Conservation (phyloP, 2,797 vertebrate species). For the Falco concolor region DNA sequence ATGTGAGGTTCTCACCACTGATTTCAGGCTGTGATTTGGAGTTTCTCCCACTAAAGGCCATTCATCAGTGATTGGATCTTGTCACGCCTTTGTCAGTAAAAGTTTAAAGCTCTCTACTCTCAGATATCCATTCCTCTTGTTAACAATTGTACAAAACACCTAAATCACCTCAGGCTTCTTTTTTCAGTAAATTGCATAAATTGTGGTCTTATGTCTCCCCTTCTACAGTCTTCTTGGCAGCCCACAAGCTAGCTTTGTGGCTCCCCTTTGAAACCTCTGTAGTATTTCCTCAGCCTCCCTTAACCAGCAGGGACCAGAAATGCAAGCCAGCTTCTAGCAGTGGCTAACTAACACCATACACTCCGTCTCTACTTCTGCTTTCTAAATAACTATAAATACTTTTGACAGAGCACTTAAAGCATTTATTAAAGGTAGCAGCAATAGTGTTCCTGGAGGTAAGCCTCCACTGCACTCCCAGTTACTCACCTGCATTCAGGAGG, state of each 20-base stretch:
- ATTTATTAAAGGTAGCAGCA: background rate
- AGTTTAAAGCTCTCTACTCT: background rate
- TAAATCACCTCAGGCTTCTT: background rate
- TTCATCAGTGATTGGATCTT: constrained; percentile 12
- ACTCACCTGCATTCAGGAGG: background rate
- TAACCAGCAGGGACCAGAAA: background rate
- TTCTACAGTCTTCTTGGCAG: background rate
- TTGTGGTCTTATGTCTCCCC: background rate
- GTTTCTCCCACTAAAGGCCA: background rate
- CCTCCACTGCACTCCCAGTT: background rate
- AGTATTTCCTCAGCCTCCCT: background rate
- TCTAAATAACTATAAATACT: background rate
- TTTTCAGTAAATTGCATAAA: background rate
- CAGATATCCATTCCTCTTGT: background rate
- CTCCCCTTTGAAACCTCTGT: background rate
- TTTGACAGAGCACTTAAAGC: background rate
- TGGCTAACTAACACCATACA: background rate
- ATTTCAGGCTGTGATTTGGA: background rate
- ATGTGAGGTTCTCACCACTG: background rate
- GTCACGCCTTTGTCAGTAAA: background rate
- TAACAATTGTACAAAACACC: background rate
- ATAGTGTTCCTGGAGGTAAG: background rate
- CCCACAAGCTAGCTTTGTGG: background rate
- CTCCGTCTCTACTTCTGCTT: background rate
- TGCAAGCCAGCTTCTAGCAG: background rate